A percentile compares a stretch with the other conserved stretches of the same genome.
Evolutionary conservation across 2,113 vertebrate genomes (phyloP).

Genomic region (Phalacrocorax brasilianus): DNA sequence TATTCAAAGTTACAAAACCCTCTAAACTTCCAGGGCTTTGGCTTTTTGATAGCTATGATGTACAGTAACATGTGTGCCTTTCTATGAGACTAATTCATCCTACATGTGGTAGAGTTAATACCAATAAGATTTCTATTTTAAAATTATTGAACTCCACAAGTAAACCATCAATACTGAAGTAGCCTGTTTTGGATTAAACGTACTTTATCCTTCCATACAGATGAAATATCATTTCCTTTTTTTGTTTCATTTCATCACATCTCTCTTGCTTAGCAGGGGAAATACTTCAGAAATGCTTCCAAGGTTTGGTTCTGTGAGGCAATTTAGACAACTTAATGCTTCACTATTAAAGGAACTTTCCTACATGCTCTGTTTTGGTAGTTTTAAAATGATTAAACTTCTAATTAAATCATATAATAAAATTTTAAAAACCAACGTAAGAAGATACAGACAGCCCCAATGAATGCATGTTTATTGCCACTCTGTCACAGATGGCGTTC

Average conservation of each 20-base stretch:
- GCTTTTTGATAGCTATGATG: not conserved
- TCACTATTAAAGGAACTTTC: not conserved
- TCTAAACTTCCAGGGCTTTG: not conserved
- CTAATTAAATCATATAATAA: conserved; percentile 30
- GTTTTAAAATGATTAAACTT: conserved; percentile 7
- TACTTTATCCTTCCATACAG: conserved; percentile 35
- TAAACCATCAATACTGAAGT: not conserved
- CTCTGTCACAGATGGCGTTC: not conserved
- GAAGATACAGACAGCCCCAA: not conserved
- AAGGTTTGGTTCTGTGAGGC: not conserved
- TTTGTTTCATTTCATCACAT: conserved; percentile 40
- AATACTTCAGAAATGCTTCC: conserved; percentile 15
- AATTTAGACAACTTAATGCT: not conserved
- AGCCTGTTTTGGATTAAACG: conserved; percentile 28
- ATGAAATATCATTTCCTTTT: conserved; percentile 28
- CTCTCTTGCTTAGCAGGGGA: not conserved
- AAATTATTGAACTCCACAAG: not conserved
- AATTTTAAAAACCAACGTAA: not conserved
- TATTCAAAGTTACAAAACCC: not conserved
- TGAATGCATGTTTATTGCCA: not conserved
- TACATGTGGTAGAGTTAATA: not conserved
- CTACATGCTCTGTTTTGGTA: not conserved
- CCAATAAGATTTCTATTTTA: not conserved
- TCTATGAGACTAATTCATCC: not conserved
- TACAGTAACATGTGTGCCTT: not conserved